Evolutionary conservation across 2,113 vertebrate genomes (phyloP).

Genomic region (Silurus glanis): DNA sequence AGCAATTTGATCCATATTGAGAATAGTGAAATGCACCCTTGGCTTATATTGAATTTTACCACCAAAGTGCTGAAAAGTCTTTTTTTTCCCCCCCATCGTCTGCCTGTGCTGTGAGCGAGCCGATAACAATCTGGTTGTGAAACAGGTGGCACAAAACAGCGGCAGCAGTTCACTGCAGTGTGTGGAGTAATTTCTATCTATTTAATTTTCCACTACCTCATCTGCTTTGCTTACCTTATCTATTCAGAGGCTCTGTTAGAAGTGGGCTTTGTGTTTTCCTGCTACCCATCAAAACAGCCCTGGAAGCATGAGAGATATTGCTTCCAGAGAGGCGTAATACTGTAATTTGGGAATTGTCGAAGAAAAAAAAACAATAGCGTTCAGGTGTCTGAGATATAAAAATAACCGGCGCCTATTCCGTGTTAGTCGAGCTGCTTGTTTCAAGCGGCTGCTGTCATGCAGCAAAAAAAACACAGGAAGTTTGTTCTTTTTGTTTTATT

Average conservation of each 20-base stretch:
- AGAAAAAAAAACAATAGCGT: neutral
- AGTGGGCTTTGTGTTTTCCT: neutral
- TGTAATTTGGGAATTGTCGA: constrained; percentile 24
- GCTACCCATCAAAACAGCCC: constrained; percentile 13
- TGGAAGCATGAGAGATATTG: constrained; percentile 17
- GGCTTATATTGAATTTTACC: neutral
- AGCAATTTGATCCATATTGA: neutral
- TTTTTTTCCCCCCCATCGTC: neutral
- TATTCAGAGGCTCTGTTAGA: neutral
- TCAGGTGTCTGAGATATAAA: constrained; percentile 33
- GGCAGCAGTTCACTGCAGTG: neutral
- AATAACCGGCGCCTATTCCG: neutral
- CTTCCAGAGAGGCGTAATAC: neutral
- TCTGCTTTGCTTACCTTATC: constrained; percentile 9
- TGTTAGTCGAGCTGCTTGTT: constrained; percentile 15
- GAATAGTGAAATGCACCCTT: neutral
- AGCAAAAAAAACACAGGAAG: neutral
- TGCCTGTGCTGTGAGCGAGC: neutral
- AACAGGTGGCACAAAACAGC: constrained; percentile 20
- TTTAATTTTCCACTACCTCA: constrained; percentile 38
- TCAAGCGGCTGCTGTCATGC: neutral
- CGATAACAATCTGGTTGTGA: neutral
- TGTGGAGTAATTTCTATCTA: constrained; percentile 14
- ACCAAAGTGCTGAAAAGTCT: neutral
- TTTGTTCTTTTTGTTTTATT: neutral